Evolutionary conservation across 2,113 vertebrate species (phyloP), one percentile per base, ranked within the genome.

Genomic region (Tetrao urogallus): DNA sequence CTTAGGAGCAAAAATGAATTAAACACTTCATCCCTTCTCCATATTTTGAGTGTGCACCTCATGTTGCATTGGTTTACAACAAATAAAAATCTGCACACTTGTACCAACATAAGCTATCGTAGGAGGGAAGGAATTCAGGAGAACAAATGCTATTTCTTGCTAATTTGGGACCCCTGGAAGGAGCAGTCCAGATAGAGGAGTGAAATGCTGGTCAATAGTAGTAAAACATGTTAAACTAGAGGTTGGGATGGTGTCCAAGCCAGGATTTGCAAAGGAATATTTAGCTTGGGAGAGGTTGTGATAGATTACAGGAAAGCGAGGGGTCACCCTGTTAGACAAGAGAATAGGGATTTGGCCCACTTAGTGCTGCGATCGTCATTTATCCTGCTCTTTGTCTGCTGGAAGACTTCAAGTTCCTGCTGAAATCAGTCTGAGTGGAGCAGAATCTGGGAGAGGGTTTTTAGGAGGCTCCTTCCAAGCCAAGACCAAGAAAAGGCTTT

Each of bases 91-190:
- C 82, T 91, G 65, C 72, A 54, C 32, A 13, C 34, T 65, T 21
- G 61, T 60, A 72, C 65, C 70, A 36, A 67, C 21, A 47, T 2
- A 11, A 57, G 47, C 47, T 60, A 1, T 16, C 3, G 61, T 14
- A 30, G 90, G 76, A 96, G 90, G 61, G 85, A 65, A 88, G 21
- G 69, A 52, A 78, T 54, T 65, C 38, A 18, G 83, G 75, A n/a
- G 57, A 70, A 93, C 57, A 61, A 90, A 75, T 54, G 72, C 54
- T 88, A 24, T 45, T 72, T 78, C 70, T 74, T 34, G 20, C 63
- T 82, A 8, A 15, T 19, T 65, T 22, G 6, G 8, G 50, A 82
- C 19, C 48, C 30, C 64, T 71, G 69, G 36, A 93, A 75, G 66
- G 36, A 91, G 61, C 27, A 81, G n/a, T 3, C 27, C 72, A 84